Percentiles rank a stretch among this genome's conserved stretches.
Conservation (phyloP, 2,888 invertebrate species). For the Hypena proboscidalis region DNA sequence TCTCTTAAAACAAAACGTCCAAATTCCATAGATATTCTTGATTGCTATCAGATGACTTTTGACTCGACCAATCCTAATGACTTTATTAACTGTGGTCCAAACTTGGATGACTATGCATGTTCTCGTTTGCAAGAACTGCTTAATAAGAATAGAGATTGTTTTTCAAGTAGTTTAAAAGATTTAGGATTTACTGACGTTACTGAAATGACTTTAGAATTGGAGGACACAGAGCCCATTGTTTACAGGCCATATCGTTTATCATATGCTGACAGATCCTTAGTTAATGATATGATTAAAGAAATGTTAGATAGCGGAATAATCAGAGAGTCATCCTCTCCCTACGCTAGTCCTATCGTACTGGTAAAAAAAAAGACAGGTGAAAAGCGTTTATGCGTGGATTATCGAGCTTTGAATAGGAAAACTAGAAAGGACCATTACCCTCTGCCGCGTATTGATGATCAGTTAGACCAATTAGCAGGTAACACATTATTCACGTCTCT, state of each 20-base stretch:
- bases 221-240: conserved; percentile 1
- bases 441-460: too few species aligned
- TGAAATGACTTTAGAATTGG: conserved; percentile 2
- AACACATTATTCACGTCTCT: neutral
- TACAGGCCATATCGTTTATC: conserved; percentile 3
- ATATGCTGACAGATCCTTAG: neutral
- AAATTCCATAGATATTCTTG: too few species aligned
- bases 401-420: conserved; percentile 1
- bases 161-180: neutral
- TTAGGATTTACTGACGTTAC: neutral
- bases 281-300: neutral
- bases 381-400: conserved; percentile 3
- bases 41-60: too few species aligned
- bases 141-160: neutral
- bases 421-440: conserved; percentile 3
- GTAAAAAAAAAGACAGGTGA: conserved; percentile 4
- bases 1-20: too few species aligned
- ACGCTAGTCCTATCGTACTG: conserved; percentile 3
- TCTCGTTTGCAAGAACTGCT: neutral
- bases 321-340: too few species aligned
- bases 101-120: neutral
- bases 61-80: too few species aligned
- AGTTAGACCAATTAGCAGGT: neutral
- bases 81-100: neutral
- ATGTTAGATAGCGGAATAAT: too few species aligned